Base-by-base conservation (phyloP, 2,113 vertebrate species). In the Varanus komodoensis region DNA sequence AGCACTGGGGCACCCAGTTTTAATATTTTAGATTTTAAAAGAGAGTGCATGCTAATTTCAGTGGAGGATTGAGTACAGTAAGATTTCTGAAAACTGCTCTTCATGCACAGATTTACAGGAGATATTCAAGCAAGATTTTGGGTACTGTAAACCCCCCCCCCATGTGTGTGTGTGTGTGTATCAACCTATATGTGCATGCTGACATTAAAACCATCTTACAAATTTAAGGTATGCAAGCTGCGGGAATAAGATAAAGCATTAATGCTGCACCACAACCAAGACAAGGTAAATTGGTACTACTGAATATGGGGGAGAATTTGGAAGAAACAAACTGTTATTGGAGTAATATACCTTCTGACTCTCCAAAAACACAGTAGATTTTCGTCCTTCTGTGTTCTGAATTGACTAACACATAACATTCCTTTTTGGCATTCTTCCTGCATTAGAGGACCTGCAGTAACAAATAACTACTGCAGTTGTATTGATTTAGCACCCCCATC, bases 401-500 rank as follows among this genome's bases (percentile, higher is more conserved):
- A 86, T 86, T 89, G 82, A 91, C 89, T 74, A 88, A 75, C 75
- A 94, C 79, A 87, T 89, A 92, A 90, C 81, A 95, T 93, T 91
- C 81, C 82, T 81, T 88, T 92, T 87, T 91, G 86, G 89, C 93
- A 89, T 90, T 91, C 89, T 83, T 90, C 82, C 87, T 93, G 92
- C 91, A 87, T 79, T 90, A 93, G 69, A 75, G 77, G 84, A 64
- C 93, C 82, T 74, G 80, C 93, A 90, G 80, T 80, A 93, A 91
- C 73, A 21, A 84, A 86, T 90, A 89, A 86, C 74, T 89, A 50
- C 93, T 94, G 95, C 94, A 93, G 93, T 89, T 93, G 90, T 93
- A 94, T 93, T 90, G 93, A 94, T 90, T 96, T 94, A 92, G 94
- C 94, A 94, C 91, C 93, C 74, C 61, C 95, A 92, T 89, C 88